Percentiles rank a stretch among this genome's conserved stretches.
Evolutionary conservation across 53 echinoderm and acorn worm species (phyloP).

Genomic region (Temnopleurus reevesii): DNA sequence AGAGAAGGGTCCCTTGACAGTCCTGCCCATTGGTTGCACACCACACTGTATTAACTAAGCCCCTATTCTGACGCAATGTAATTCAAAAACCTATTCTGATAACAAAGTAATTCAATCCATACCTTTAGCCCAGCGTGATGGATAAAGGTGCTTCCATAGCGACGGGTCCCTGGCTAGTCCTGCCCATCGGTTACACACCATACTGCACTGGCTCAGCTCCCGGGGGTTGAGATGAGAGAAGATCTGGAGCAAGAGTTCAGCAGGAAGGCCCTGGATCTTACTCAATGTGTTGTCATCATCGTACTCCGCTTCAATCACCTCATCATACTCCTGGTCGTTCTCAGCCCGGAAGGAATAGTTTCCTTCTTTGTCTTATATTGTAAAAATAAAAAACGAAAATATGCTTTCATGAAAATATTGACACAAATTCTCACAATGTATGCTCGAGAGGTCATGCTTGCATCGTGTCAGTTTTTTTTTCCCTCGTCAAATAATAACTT

Average conservation of each 20-base stretch:
- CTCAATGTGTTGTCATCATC: constrained; percentile 59
- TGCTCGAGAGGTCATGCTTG: too few species aligned
- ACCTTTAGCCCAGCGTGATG: constrained; percentile 91
- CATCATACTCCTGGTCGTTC: constrained; percentile 12
- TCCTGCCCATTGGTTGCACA: constrained; percentile 73
- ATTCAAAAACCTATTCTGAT: too few species aligned
- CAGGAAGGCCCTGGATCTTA: constrained; percentile 74
- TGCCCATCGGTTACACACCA: constrained; percentile 81
- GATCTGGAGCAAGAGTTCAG: constrained; percentile 79
- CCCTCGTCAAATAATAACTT: too few species aligned
- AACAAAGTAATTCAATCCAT: neutral
- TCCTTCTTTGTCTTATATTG: neutral
- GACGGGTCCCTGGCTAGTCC: constrained; percentile 71
- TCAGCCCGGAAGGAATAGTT: neutral
- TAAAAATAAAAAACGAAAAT: neutral
- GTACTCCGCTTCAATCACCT: constrained; percentile 50
- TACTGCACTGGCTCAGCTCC: constrained; percentile 82
- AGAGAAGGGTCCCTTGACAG: constrained; percentile 71
- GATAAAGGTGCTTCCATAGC: constrained; percentile 81
- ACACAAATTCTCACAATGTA: too few species aligned
- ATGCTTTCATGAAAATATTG: too few species aligned
- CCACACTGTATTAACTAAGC: constrained; percentile 79
- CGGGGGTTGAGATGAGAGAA: constrained; percentile 86
- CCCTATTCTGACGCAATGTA: too few species aligned
- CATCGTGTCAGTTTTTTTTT: too few species aligned